Evolutionary conservation across 1,140 invertebrate species (phyloP).

Genomic region (Bombus difficillimus): DNA sequence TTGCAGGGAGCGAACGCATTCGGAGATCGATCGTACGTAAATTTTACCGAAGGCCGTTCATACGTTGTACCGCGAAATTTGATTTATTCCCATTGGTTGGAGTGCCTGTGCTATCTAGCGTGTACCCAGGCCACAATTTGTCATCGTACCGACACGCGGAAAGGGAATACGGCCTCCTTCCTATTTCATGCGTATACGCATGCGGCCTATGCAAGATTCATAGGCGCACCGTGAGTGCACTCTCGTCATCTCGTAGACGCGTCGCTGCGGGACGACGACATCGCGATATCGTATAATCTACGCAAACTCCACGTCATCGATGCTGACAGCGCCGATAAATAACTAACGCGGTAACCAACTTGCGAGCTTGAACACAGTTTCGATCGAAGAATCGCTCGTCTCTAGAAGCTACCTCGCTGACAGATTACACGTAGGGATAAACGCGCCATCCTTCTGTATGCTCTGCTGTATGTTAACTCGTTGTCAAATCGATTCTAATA

Average conservation of each 20-base stretch:
- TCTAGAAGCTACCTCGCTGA: neutral
- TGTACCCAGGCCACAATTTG: constrained; percentile 27
- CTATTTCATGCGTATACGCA: constrained; percentile 35
- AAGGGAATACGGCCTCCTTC: neutral
- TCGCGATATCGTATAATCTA: constrained; percentile 17
- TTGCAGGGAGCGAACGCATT: neutral
- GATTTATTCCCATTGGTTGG: constrained; percentile 23
- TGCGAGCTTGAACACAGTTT: neutral
- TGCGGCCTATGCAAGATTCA: constrained; percentile 37
- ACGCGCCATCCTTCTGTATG: neutral
- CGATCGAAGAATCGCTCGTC: neutral
- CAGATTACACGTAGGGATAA: neutral
- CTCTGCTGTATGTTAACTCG: neutral
- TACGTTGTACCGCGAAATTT: neutral
- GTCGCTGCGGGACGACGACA: neutral
- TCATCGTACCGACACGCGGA: constrained; percentile 28
- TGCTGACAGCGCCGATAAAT: constrained; percentile 13
- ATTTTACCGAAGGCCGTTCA: neutral
- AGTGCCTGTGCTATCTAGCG: neutral
- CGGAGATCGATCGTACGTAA: neutral
- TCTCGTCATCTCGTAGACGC: constrained; percentile 36
- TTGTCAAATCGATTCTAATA: neutral
- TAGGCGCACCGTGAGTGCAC: constrained; percentile 7
- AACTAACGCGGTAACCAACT: constrained; percentile 2
- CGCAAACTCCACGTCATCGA: constrained; percentile 17